phyloP scores from a whole-genome alignment of 2,113 vertebrate genomes.

The Microcebus ravelobensis region DNA sequence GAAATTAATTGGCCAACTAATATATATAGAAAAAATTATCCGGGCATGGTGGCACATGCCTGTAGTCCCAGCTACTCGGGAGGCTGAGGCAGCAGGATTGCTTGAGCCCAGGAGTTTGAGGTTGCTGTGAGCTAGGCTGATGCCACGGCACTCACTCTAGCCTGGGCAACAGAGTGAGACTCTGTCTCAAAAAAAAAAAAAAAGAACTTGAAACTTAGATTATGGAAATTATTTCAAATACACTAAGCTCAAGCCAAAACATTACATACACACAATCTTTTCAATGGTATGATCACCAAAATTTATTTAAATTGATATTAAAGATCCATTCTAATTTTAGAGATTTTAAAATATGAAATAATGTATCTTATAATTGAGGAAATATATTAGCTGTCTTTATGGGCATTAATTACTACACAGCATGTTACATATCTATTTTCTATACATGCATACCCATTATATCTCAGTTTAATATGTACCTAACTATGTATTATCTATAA shows the following conservation, averaged over 20 bases:
- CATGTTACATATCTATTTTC: background rate
- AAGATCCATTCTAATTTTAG: background rate
- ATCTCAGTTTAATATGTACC: background rate
- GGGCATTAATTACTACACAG: background rate
- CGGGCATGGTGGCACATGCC: too few relatives aligned
- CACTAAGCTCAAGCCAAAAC: background rate
- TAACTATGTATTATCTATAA: background rate
- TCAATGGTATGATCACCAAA: background rate
- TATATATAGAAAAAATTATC: too few relatives aligned
- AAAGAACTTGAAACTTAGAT: background rate
- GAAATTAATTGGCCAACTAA: too few relatives aligned
- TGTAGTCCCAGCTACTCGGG: too few relatives aligned
- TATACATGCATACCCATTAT: background rate
- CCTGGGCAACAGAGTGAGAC: too few relatives aligned
- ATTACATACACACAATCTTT: background rate
- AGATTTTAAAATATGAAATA: slow-evolving; percentile 13
- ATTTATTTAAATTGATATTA: background rate
- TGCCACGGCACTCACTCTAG: too few relatives aligned
- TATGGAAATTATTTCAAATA: background rate
- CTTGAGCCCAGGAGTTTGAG: too few relatives aligned
- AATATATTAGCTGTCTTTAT: background rate
- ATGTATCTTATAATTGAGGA: background rate
- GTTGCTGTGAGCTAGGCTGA: too few relatives aligned
- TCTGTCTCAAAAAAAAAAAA: background rate
- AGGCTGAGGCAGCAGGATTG: too few relatives aligned